Evolutionary conservation across 2,888 invertebrate species (phyloP).

Genomic region (Andrena bicolor): DNA sequence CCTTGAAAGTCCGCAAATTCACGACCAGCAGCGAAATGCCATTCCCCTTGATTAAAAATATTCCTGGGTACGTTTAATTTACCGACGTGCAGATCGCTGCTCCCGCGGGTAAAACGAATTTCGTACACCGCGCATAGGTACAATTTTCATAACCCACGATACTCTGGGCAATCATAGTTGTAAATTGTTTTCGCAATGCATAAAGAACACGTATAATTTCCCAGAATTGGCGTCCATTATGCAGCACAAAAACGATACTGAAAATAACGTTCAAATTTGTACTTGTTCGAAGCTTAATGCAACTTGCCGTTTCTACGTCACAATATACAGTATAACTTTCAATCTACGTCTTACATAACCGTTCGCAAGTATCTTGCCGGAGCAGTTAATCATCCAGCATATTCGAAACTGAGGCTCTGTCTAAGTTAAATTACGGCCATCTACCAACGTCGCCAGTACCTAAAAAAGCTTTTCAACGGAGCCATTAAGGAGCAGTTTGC

Average conservation of each 20-base stretch:
- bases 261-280: no score
- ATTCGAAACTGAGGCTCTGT: not conserved
- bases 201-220: not conserved
- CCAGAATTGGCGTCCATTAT: no score
- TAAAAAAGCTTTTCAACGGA: not conserved
- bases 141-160: conserved; percentile 7
- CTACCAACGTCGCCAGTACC: not conserved
- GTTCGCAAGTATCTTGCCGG: not conserved
- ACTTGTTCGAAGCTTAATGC: not conserved
- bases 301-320: not conserved
- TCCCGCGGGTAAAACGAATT: not conserved
- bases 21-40: not conserved
- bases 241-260: no score
- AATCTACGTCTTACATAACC: conserved; percentile 19
- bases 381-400: not conserved
- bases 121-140: not conserved
- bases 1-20: conserved; percentile 1
- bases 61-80: not conserved
- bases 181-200: not conserved
- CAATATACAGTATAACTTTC: not conserved
- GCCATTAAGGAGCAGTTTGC: not conserved
- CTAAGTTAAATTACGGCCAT: not conserved
- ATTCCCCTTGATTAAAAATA: not conserved
- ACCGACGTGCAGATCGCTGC: not conserved
- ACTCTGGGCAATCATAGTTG: not conserved